Evolutionary conservation across 1,140 invertebrate species (phyloP).

Genomic region (Zaprionus lachaisei): DNA sequence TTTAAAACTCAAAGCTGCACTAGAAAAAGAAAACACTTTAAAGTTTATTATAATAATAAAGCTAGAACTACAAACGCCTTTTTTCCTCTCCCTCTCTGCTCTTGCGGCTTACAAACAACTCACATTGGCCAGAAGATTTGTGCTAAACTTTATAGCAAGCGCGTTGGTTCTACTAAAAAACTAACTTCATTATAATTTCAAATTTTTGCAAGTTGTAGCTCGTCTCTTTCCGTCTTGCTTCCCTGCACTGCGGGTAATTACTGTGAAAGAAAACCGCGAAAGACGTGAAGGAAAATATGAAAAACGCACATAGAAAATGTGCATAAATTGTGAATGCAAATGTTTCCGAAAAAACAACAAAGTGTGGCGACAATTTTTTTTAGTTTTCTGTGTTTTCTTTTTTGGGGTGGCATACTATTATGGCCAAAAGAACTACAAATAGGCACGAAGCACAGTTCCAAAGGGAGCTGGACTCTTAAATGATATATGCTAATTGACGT

Average conservation of each 20-base stretch:
- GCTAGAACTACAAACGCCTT: neutral
- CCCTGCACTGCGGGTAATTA: slow-evolving; percentile 3
- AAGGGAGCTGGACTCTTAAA: neutral
- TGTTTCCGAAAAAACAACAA: slow-evolving; percentile 1
- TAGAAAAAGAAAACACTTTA: slow-evolving; percentile 1
- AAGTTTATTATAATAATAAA: slow-evolving; percentile 5
- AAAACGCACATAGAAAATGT: slow-evolving; percentile 2
- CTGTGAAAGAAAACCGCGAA: neutral
- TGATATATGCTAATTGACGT: slow-evolving; percentile 10
- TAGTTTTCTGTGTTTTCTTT: neutral
- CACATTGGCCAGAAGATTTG: neutral
- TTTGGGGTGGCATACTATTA: neutral
- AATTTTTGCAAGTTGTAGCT: slow-evolving; percentile 1
- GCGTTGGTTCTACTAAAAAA: neutral
- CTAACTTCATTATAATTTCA: slow-evolving; percentile 11
- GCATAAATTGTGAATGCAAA: slow-evolving; percentile 4
- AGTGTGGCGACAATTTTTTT: neutral
- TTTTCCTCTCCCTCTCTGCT: neutral
- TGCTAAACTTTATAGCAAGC: neutral
- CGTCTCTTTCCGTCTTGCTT: neutral
- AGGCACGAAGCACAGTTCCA: neutral
- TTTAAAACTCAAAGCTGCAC: too few relatives aligned
- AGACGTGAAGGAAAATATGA: neutral
- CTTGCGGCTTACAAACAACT: neutral
- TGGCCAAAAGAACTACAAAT: neutral